These are phyloP conservation scores for Nestor notabilis DNA, from an alignment of 2,113 vertebrate genomes.

Conservation along the genomic window DNA sequence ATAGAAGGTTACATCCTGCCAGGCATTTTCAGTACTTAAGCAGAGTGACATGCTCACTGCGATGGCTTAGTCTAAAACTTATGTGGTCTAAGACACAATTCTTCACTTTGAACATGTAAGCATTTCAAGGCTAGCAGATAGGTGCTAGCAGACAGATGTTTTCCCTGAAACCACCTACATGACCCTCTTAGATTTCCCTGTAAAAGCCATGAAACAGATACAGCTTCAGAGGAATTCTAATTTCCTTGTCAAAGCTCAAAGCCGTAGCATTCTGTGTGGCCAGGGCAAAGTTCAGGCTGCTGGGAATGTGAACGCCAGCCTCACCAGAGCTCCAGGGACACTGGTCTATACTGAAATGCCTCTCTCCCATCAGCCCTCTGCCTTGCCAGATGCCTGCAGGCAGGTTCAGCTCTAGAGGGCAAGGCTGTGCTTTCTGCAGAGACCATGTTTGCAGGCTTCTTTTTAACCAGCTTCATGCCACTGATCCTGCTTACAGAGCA, in stretches of 20 bases:
- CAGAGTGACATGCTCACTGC: background rate
- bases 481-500: background rate
- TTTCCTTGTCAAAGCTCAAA: background rate
- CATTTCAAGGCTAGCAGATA: background rate
- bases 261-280: background rate
- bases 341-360: background rate
- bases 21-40: background rate
- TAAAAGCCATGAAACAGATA: background rate
- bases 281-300: background rate
- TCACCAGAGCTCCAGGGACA: background rate
- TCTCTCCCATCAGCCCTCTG: background rate
- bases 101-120: background rate
- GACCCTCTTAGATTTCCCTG: background rate
- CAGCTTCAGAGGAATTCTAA: background rate
- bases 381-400: background rate
- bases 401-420: background rate
- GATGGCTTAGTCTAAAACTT: background rate
- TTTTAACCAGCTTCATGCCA: background rate
- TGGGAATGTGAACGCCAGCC: background rate
- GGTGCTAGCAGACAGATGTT: background rate
- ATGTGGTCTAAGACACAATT: background rate
- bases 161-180: background rate
- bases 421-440: background rate
- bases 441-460: background rate
- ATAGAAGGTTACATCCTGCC: background rate